These are phyloP conservation scores for Salarias fasciatus DNA, from an alignment of 2,797 vertebrate species.

Conservation along the genomic window DNA sequence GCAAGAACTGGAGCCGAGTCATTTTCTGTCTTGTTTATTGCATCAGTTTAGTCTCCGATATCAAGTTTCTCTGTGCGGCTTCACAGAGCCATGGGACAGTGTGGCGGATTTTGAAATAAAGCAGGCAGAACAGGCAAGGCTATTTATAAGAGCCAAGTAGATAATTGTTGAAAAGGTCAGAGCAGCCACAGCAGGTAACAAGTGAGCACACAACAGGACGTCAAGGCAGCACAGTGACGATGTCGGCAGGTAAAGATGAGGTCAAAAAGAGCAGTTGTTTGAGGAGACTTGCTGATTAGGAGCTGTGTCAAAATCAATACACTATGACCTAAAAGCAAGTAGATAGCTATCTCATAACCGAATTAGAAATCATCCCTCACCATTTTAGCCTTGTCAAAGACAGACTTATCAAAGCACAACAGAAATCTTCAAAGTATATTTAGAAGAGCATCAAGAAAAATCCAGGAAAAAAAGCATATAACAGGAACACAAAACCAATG, in stretches of 20 bases:
- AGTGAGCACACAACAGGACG: slow-evolving; percentile 44
- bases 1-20: slow-evolving; percentile 41
- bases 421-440: slow-evolving; percentile 17
- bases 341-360: not conserved
- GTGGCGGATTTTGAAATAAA: slow-evolving; percentile 70
- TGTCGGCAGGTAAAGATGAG: slow-evolving; percentile 25
- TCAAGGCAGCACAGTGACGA: slow-evolving; percentile 16
- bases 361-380: slow-evolving; percentile 8
- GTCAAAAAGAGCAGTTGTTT: slow-evolving; percentile 18
- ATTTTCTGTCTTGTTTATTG: slow-evolving; percentile 69
- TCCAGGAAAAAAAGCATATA: slow-evolving; percentile 15
- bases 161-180: slow-evolving; percentile 79
- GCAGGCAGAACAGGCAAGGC: slow-evolving; percentile 66
- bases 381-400: slow-evolving; percentile 28
- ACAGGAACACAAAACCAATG: slow-evolving; percentile 31
- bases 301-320: slow-evolving; percentile 26
- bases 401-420: too few relatives aligned
- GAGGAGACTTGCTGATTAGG: slow-evolving; percentile 15
- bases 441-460: slow-evolving; percentile 19
- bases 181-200: slow-evolving; percentile 59
- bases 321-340: slow-evolving; percentile 4
- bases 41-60: slow-evolving; percentile 67
- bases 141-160: slow-evolving; percentile 71
- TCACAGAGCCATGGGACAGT: slow-evolving; percentile 44
- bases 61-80: slow-evolving; percentile 63